Evolutionary conservation across 37 sponge, comb jelly and placozoan genomes (phyloP).

Genomic region (Ianthella basta): DNA sequence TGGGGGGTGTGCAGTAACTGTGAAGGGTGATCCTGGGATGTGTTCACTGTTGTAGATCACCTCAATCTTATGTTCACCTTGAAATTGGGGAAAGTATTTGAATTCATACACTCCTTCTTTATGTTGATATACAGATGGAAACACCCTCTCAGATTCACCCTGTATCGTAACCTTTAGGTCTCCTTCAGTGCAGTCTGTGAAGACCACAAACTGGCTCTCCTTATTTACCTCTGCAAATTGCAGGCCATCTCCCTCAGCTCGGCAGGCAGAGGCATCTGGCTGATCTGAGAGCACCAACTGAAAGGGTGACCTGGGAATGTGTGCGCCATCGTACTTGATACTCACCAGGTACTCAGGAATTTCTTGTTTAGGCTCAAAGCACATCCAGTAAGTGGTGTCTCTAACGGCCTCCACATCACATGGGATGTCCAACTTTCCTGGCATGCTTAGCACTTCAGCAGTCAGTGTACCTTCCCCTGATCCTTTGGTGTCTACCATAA

Average conservation of each 20-base stretch:
- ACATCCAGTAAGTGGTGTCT: constrained; percentile 22
- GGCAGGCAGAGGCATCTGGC: not conserved
- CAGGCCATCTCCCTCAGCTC: constrained; percentile 75
- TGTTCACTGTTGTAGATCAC: constrained; percentile 48
- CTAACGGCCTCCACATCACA: constrained; percentile 31
- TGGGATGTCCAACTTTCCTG: not conserved
- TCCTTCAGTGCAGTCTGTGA: constrained; percentile 50
- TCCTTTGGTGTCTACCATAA: constrained; percentile 49
- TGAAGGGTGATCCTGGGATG: constrained; percentile 77
- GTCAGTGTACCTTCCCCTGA: constrained; percentile 70
- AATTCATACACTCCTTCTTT: constrained; percentile 39
- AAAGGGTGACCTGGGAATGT: constrained; percentile 82
- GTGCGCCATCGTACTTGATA: constrained; percentile 72
- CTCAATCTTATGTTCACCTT: constrained; percentile 49
- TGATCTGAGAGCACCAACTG: constrained; percentile 64
- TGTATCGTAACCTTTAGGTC: constrained; percentile 47
- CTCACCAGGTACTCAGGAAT: constrained; percentile 61
- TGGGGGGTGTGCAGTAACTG: constrained; percentile 49
- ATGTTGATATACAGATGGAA: too few relatives aligned
- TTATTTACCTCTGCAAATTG: constrained; percentile 32
- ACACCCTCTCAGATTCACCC: not conserved
- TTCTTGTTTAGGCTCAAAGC: constrained; percentile 49
- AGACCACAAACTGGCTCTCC: constrained; percentile 51
- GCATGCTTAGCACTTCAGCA: constrained; percentile 32
- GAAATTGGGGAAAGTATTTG: constrained; percentile 35